Percentiles rank a stretch among this genome's conserved stretches.
Evolutionary conservation across 2,888 invertebrate species (phyloP).

Genomic region (Alviniconcha strummeri): DNA sequence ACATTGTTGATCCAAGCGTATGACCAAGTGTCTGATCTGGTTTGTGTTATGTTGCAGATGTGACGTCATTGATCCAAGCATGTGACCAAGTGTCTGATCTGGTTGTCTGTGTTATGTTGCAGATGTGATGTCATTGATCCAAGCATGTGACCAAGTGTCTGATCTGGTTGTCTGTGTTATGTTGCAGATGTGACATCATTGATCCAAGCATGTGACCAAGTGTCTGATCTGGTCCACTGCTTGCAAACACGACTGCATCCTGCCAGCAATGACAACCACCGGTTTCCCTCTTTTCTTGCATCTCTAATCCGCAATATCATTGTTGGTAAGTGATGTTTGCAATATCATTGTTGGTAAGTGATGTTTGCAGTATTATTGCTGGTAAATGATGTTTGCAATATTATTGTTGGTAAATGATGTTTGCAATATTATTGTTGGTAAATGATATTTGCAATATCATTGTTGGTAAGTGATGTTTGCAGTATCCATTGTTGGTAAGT

Average conservation of each 20-base stretch:
- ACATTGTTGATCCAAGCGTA: not conserved
- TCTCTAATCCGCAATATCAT: conserved; percentile 66
- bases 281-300: conserved; percentile 63
- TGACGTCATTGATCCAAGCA: not conserved
- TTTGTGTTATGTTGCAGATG: not conserved
- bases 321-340: conserved; percentile 56
- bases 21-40: too few relatives aligned
- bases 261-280: conserved; percentile 39
- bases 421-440: not conserved
- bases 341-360: conserved; percentile 67
- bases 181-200: conserved; percentile 52
- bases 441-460: conserved; percentile 62
- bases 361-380: conserved; percentile 59
- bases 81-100: not conserved
- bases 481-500: conserved; percentile 68
- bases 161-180: conserved; percentile 63
- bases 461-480: conserved; percentile 56
- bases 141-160: conserved; percentile 71
- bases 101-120: conserved; percentile 14
- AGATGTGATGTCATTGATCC: conserved; percentile 54
- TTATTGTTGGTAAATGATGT: conserved; percentile 64
- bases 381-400: conserved; percentile 58
- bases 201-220: conserved; percentile 68
- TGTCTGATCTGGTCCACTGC: conserved; percentile 71
- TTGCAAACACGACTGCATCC: conserved; percentile 57